These are phyloP conservation scores for Nomada fucata DNA, from an alignment of 2,888 invertebrate species.

Conservation along the genomic window DNA sequence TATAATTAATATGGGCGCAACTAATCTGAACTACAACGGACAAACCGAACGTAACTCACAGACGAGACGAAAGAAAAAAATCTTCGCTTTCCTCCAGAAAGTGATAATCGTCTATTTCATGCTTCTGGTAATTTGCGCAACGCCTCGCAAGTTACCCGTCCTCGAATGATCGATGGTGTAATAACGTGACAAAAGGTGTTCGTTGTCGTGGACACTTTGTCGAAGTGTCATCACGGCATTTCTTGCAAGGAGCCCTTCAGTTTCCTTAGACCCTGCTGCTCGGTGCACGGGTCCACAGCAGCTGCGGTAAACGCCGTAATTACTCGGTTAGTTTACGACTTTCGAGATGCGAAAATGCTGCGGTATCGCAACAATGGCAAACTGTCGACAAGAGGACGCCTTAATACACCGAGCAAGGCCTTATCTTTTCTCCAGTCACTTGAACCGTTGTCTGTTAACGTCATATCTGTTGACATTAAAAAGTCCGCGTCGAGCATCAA, in stretches of 20 bases:
- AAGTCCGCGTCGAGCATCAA: background rate
- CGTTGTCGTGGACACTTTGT: constrained; percentile 33
- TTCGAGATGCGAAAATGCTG: constrained; percentile 19
- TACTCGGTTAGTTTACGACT: constrained; percentile 52
- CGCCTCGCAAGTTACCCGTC: background rate
- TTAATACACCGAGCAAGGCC: background rate
- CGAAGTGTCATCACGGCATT: constrained; percentile 23
- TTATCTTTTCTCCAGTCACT: background rate
- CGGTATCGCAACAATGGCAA: constrained; percentile 27
- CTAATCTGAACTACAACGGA: too few species aligned
- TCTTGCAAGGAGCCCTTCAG: constrained; percentile 33
- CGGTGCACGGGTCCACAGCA: constrained; percentile 29
- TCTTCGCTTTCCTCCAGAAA: background rate
- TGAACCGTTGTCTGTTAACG: background rate
- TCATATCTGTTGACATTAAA: background rate
- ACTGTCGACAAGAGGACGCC: background rate
- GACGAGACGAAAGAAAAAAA: too few species aligned
- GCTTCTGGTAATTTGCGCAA: constrained; percentile 30
- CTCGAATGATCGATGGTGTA: constrained; percentile 26
- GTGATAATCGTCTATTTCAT: background rate
- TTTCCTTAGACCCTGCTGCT: constrained; percentile 9
- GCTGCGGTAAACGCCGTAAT: constrained; percentile 42
- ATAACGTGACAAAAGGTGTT: constrained; percentile 43
- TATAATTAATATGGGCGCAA: too few species aligned
- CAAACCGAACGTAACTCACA: too few species aligned